Evolutionary conservation across 2,888 invertebrate species (phyloP).

Genomic region (Zygaena filipendulae): DNA sequence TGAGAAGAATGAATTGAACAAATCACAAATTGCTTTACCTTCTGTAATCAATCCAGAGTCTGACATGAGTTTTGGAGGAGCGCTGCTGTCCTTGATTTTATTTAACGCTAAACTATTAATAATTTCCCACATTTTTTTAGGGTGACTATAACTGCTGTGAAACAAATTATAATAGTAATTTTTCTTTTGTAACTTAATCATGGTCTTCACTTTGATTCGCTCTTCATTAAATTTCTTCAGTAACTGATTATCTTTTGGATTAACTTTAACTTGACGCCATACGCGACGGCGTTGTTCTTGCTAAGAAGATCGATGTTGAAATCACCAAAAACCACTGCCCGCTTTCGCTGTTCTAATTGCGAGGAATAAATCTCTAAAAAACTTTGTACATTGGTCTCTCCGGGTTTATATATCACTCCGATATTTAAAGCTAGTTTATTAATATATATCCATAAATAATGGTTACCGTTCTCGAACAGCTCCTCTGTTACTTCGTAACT

Average conservation of each 20-base stretch:
- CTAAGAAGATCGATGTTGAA: constrained; percentile 10
- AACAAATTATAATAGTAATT: constrained; percentile 7
- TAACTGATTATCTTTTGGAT: constrained; percentile 2
- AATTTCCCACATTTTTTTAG: constrained; percentile 12
- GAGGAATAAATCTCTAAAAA: constrained; percentile 10
- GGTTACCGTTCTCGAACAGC: constrained; percentile 14
- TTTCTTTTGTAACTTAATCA: constrained; percentile 3
- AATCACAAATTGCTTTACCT: constrained; percentile 4
- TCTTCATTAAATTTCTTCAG: not conserved
- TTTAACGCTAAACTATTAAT: constrained; percentile 9
- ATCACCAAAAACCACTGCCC: constrained; percentile 13
- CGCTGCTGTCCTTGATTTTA: constrained; percentile 4
- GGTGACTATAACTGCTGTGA: constrained; percentile 1
- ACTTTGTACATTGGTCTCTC: constrained; percentile 7
- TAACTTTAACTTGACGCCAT: constrained; percentile 2
- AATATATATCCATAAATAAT: constrained; percentile 19
- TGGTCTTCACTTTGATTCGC: not conserved
- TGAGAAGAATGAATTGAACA: constrained; percentile 9
- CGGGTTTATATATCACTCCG: constrained; percentile 13
- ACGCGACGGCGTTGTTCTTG: not conserved
- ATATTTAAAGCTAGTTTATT: constrained; percentile 13
- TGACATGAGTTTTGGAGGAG: constrained; percentile 6
- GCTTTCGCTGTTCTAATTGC: constrained; percentile 9
- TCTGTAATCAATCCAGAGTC: constrained; percentile 2
- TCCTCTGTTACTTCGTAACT: constrained; percentile 16